Percentiles rank a stretch among this genome's conserved stretches.
Conservation (phyloP, 2,113 vertebrate species). For the Oophaga pumilio region DNA sequence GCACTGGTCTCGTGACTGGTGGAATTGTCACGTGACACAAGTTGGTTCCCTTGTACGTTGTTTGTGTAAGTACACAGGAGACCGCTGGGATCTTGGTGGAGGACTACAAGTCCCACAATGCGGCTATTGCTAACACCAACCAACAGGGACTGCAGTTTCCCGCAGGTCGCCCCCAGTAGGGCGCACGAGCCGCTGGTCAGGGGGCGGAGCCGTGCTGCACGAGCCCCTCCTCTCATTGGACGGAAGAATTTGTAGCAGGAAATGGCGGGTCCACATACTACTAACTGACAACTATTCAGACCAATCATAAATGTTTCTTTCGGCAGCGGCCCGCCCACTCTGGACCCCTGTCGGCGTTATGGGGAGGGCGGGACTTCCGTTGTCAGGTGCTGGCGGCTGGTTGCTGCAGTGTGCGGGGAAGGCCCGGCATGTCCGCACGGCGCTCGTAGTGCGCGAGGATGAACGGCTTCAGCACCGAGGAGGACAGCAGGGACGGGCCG, state of each 20-base stretch:
- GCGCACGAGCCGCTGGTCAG: neutral
- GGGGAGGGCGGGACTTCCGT: conserved; percentile 71
- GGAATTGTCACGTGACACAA: no score
- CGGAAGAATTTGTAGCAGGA: neutral
- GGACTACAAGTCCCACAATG: conserved; percentile 1
- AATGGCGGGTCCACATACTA: neutral
- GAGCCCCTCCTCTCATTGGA: neutral
- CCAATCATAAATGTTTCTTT: conserved; percentile 52
- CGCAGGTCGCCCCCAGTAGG: neutral
- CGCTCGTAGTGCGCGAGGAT: conserved; percentile 66
- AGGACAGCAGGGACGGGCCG: conserved; percentile 93
- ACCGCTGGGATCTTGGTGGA: no score
- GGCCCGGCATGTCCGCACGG: conserved; percentile 9
- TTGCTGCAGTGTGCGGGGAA: conserved; percentile 25
- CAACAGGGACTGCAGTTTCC: neutral
- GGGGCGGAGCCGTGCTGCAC: neutral
- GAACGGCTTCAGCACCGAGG: conserved; percentile 97
- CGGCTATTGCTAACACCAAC: no score
- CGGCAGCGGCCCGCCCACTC: conserved; percentile 43
- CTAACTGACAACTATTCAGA: fast-evolving
- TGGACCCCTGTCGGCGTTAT: conserved; percentile 56
- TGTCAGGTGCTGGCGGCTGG: conserved; percentile 57
- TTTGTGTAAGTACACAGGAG: no score
- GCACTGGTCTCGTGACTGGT: no score
- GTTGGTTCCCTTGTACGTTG: no score